Percentiles rank a stretch among this genome's conserved stretches.
Conservation (phyloP, 2,797 vertebrate species). For the Cuculus canorus region DNA sequence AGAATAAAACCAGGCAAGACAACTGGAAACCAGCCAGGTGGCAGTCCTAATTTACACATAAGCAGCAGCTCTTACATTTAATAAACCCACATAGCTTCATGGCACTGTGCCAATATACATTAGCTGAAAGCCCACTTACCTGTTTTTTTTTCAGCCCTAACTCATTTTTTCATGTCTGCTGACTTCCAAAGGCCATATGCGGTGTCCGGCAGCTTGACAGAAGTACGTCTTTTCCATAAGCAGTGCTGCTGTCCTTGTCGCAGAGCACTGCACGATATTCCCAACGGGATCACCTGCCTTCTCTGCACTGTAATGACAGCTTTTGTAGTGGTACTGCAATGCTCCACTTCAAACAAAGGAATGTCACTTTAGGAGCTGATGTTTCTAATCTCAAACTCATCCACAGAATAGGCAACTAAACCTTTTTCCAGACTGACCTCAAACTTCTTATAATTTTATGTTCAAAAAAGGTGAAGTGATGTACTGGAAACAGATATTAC, state of each 20-base stretch:
- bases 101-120: constrained; percentile 8
- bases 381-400: neutral
- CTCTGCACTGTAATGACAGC: neutral
- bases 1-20: constrained; percentile 53
- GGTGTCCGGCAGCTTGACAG: neutral
- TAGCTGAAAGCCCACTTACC: constrained; percentile 1
- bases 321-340: neutral
- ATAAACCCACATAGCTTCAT: neutral
- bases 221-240: neutral
- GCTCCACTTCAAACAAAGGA: neutral
- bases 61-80: constrained; percentile 46
- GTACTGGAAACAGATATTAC: neutral
- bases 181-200: neutral
- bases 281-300: neutral
- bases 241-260: rapidly evolving
- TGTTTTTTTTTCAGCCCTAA: neutral
- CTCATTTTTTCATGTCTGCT: neutral
- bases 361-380: neutral
- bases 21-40: constrained; percentile 62
- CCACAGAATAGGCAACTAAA: neutral
- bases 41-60: constrained; percentile 53
- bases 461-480: neutral
- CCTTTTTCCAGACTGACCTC: neutral
- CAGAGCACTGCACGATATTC: neutral
- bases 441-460: neutral